phyloP scores from a whole-genome alignment of 2,888 invertebrate genomes.

The Alcis repandata region DNA sequence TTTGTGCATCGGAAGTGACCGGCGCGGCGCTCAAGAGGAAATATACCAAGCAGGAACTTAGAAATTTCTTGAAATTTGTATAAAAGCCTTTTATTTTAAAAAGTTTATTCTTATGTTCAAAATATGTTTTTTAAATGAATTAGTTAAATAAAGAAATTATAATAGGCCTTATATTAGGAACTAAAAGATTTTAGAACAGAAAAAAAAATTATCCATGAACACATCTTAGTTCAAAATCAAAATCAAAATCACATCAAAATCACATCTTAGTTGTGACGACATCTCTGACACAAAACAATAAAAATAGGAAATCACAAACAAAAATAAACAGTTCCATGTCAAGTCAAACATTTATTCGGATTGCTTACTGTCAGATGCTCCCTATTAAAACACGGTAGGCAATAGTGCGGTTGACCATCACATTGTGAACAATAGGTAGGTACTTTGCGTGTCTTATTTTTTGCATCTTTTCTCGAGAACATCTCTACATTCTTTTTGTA shows the following conservation, averaged over 20 bases:
- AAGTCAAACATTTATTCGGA: constrained; percentile 6
- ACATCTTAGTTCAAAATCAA: constrained; percentile 4
- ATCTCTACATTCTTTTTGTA: constrained; percentile 36
- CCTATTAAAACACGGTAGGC: constrained; percentile 43
- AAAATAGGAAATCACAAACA: constrained; percentile 6
- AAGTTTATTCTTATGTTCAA: constrained; percentile 6
- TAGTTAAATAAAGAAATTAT: constrained; percentile 6
- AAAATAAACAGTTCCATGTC: constrained; percentile 4
- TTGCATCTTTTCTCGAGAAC: constrained; percentile 35
- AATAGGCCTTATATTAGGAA: constrained; percentile 6
- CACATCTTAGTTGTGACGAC: constrained; percentile 6
- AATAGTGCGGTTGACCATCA: constrained; percentile 44
- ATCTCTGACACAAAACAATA: constrained; percentile 6
- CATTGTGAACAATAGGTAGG: constrained; percentile 46
- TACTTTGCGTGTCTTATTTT: constrained; percentile 44
- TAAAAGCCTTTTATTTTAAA: constrained; percentile 1
- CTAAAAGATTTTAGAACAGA: constrained; percentile 6
- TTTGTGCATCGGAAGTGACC: constrained; percentile 8
- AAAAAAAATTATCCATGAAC: constrained; percentile 3
- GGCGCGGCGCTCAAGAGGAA: constrained; percentile 7
- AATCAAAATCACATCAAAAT: constrained; percentile 1
- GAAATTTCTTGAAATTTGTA: constrained; percentile 6
- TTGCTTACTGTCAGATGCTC: constrained; percentile 10
- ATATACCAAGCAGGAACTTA: constrained; percentile 6
- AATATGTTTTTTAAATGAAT: constrained; percentile 4